A percentile compares a stretch with the other conserved stretches of the same genome.
Evolutionary conservation across 2,888 invertebrate genomes (phyloP).

Genomic region (Andrena hattorfiana): DNA sequence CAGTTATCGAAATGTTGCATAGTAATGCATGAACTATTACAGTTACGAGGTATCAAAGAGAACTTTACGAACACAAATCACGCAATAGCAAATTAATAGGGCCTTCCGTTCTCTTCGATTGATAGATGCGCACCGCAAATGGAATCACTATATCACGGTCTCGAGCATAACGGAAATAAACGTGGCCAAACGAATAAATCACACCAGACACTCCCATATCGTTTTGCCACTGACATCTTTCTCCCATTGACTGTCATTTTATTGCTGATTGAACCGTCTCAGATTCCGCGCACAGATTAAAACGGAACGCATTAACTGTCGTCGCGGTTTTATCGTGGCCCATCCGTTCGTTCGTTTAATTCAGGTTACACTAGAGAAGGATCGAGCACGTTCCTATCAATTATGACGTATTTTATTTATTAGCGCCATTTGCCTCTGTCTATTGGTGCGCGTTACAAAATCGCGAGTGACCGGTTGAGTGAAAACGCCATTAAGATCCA

Average conservation of each 20-base stretch:
- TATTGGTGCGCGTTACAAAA: not conserved
- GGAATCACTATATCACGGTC: constrained; percentile 1
- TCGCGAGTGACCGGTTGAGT: not conserved
- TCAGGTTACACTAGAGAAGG: not conserved
- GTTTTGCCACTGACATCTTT: constrained; percentile 24
- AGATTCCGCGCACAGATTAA: constrained; percentile 43
- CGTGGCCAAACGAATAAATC: constrained; percentile 40
- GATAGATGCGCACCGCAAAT: constrained; percentile 28
- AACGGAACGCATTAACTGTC: constrained; percentile 41
- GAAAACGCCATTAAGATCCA: not conserved
- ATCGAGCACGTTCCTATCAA: not conserved
- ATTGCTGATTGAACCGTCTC: constrained; percentile 24
- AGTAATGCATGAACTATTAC: not conserved
- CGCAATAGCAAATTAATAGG: constrained; percentile 4
- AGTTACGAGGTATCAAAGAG: not conserved
- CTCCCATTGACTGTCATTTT: constrained; percentile 20
- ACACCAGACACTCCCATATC: constrained; percentile 30
- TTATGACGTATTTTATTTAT: constrained; percentile 7
- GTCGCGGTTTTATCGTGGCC: constrained; percentile 33
- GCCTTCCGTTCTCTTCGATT: constrained; percentile 13
- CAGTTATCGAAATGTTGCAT: not conserved
- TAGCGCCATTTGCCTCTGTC: not conserved
- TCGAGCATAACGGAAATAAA: constrained; percentile 26
- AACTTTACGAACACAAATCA: not conserved
- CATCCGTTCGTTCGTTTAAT: not conserved